phyloP scores from a whole-genome alignment of 2,797 vertebrate species.

The Acrossocheilus wenchowensis region DNA sequence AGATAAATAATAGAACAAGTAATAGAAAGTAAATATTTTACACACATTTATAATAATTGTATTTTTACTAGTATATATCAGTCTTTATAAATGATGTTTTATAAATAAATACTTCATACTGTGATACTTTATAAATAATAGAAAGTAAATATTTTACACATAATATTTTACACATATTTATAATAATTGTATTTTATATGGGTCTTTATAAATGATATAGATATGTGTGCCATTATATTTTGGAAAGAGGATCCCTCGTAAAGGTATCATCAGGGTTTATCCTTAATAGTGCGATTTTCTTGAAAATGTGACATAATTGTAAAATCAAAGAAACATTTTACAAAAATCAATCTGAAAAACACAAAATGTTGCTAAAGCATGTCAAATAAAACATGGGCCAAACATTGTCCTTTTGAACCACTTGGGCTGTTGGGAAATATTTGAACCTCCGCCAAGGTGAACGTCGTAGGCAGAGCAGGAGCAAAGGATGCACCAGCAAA shows the following conservation, averaged over 20 bases:
- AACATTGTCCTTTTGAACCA: background rate
- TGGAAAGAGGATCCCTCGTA: background rate
- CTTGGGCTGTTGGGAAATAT: conserved; percentile 48
- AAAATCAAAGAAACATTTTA: background rate
- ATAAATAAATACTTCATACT: background rate
- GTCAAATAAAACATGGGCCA: conserved; percentile 27
- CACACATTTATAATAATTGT: background rate
- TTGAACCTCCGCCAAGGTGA: conserved; percentile 51
- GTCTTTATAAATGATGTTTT: background rate
- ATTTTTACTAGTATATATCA: background rate
- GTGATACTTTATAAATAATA: background rate
- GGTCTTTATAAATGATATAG: background rate
- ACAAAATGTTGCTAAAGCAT: conserved; percentile 27
- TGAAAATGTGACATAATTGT: no score
- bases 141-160: background rate
- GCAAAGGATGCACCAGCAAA: conserved; percentile 47
- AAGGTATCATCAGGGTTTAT: background rate
- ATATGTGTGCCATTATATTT: background rate
- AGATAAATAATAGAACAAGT: background rate
- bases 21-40: background rate
- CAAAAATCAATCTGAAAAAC: conserved; percentile 29
- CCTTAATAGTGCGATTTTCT: background rate
- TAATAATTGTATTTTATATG: background rate
- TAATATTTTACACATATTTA: background rate
- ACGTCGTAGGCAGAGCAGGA: conserved; percentile 45